phyloP scores from a whole-genome alignment of 1,140 invertebrate species.

The Hylaeus volcanicus region DNA sequence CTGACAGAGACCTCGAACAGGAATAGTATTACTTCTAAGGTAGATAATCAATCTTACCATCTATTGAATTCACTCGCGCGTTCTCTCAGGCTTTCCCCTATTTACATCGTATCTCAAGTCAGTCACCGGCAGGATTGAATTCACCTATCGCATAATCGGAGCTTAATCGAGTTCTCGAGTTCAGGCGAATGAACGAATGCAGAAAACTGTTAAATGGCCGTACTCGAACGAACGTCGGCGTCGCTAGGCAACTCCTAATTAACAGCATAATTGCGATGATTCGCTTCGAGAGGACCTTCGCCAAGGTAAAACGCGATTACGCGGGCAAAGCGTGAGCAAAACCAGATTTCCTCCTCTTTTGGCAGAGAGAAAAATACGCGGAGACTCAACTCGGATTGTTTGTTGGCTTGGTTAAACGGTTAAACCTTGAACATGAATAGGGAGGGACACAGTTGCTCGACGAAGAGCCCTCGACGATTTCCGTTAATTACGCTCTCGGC shows the following conservation, averaged over 20 bases:
- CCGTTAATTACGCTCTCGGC: slow-evolving; percentile 49
- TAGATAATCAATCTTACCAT: too few species aligned
- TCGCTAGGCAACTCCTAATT: slow-evolving; percentile 29
- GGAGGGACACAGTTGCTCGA: slow-evolving; percentile 13
- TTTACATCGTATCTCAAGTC: background rate
- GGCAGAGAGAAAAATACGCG: slow-evolving; percentile 15
- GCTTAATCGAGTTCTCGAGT: background rate
- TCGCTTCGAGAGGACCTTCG: background rate
- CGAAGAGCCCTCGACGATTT: slow-evolving; percentile 39
- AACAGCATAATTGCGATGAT: slow-evolving; percentile 38
- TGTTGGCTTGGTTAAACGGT: slow-evolving; percentile 11
- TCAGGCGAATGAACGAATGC: background rate
- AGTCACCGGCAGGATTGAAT: background rate
- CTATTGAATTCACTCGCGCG: too few species aligned
- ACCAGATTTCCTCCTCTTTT: slow-evolving; percentile 29
- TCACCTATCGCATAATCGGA: background rate
- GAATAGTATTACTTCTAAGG: too few species aligned
- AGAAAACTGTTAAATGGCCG: background rate
- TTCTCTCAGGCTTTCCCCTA: too few species aligned
- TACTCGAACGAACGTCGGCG: background rate
- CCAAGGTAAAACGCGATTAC: background rate
- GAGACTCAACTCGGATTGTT: background rate
- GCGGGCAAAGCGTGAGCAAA: slow-evolving; percentile 22
- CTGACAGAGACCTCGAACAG: too few species aligned
- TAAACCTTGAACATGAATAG: background rate